These are phyloP conservation scores for Limonius californicus DNA, from an alignment of 1,140 invertebrate species.

Conservation along the genomic window DNA sequence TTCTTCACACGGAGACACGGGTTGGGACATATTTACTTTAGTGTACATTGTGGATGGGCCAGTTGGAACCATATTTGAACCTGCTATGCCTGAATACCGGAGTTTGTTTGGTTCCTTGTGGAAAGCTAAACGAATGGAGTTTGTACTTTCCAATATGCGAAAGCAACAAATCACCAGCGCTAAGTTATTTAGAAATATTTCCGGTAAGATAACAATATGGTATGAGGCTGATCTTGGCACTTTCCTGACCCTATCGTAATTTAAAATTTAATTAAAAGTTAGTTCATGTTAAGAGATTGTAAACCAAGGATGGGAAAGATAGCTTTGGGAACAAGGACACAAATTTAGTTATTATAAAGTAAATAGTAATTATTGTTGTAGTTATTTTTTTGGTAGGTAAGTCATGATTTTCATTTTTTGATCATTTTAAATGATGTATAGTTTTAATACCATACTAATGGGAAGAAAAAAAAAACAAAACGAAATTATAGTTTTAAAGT, in stretches of 20 bases:
- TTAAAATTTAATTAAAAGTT: not conserved
- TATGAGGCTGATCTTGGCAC: not conserved
- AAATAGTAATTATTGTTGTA: too few relatives aligned
- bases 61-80: conserved; percentile 87
- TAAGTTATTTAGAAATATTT: conserved; percentile 65
- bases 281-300: too few relatives aligned
- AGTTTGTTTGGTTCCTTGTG: conserved; percentile 89
- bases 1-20: conserved; percentile 66
- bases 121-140: conserved; percentile 93
- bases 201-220: conserved; percentile 38
- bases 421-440: too few relatives aligned
- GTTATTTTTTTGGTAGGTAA: too few relatives aligned
- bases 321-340: too few relatives aligned
- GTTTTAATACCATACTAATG: too few relatives aligned
- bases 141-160: conserved; percentile 82
- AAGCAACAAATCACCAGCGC: conserved; percentile 79
- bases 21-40: conserved; percentile 94
- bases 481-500: too few relatives aligned
- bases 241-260: not conserved
- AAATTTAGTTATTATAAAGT: too few relatives aligned
- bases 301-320: too few relatives aligned
- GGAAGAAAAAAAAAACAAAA: too few relatives aligned
- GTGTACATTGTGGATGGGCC: conserved; percentile 92
- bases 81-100: conserved; percentile 80
- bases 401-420: too few relatives aligned